Percentiles rank a stretch among this genome's conserved stretches.
phyloP scores from a whole-genome alignment of 2,888 invertebrate species.

The Drepanosiphum platanoidis region DNA sequence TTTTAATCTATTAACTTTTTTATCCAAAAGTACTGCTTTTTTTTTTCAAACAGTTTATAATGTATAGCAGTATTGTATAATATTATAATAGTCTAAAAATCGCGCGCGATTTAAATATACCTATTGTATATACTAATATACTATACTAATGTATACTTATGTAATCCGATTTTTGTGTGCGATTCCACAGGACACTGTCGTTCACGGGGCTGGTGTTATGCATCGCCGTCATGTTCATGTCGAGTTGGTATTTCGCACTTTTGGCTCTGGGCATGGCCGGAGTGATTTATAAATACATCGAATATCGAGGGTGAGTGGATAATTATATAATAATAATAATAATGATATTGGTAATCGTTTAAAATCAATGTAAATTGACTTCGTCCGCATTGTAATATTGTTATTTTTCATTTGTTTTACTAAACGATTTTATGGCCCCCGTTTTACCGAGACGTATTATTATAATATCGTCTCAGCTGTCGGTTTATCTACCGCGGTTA shows the following conservation, averaged over 20 bases:
- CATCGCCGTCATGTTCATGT: conserved; percentile 98
- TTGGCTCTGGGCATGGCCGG: conserved; percentile 95
- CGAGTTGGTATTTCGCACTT: conserved; percentile 95
- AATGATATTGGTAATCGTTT: neutral
- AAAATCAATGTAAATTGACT: neutral
- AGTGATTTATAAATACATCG: conserved; percentile 95
- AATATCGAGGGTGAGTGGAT: conserved; percentile 85
- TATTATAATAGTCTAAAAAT: neutral
- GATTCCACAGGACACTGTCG: conserved; percentile 77
- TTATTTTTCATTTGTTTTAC: neutral
- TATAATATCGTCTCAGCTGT: neutral
- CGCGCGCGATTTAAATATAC: neutral
- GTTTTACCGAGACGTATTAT: neutral
- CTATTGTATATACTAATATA: no score
- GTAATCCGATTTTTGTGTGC: neutral
- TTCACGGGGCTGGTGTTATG: conserved; percentile 87
- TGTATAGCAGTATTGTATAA: no score
- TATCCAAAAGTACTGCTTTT: no score
- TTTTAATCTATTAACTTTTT: no score
- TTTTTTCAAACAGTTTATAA: no score
- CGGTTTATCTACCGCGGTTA: neutral
- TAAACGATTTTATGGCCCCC: neutral
- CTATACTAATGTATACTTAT: neutral
- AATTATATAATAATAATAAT: no score
- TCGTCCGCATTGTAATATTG: neutral